Percentiles rank a stretch among this genome's conserved stretches.
Evolutionary conservation across 2,888 invertebrate genomes (phyloP).

Genomic region (Cosmia pyralina): DNA sequence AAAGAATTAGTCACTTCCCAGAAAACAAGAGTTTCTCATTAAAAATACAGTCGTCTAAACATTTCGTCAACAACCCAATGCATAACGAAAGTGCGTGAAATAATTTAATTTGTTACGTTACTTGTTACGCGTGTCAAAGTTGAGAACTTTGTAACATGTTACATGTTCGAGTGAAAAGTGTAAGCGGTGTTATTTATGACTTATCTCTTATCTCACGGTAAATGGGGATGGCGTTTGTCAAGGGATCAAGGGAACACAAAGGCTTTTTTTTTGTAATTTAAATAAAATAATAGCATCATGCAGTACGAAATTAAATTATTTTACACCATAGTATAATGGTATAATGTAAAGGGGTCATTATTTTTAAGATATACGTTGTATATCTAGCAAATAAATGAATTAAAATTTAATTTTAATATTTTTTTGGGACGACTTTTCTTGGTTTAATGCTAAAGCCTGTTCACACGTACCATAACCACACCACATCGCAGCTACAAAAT

Average conservation of each 20-base stretch:
- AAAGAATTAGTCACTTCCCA: not conserved
- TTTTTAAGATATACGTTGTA: too few species aligned
- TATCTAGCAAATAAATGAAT: too few species aligned
- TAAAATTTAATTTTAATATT: not conserved
- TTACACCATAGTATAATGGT: too few species aligned
- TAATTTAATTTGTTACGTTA: conserved; percentile 63
- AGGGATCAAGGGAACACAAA: not conserved
- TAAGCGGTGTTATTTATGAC: conserved; percentile 48
- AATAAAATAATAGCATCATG: too few species aligned
- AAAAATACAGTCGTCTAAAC: conserved; percentile 34
- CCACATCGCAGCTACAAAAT: too few species aligned
- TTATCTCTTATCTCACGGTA: conserved; percentile 42
- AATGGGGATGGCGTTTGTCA: conserved; percentile 9
- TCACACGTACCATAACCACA: too few species aligned
- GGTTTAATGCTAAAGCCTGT: not conserved
- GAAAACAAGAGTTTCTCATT: conserved; percentile 12
- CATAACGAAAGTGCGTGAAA: conserved; percentile 37
- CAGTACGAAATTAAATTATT: too few species aligned
- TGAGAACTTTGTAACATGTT: too few species aligned
- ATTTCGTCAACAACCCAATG: conserved; percentile 46
- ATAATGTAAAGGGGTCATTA: too few species aligned
- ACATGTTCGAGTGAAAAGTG: conserved; percentile 55
- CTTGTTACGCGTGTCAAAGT: conserved; percentile 30
- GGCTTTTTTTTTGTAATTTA: not conserved
- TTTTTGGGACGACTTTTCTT: conserved; percentile 1